Percentiles rank a stretch among this genome's conserved stretches.
phyloP scores from a whole-genome alignment of 2,113 vertebrate genomes.

The Callipepla californica region DNA sequence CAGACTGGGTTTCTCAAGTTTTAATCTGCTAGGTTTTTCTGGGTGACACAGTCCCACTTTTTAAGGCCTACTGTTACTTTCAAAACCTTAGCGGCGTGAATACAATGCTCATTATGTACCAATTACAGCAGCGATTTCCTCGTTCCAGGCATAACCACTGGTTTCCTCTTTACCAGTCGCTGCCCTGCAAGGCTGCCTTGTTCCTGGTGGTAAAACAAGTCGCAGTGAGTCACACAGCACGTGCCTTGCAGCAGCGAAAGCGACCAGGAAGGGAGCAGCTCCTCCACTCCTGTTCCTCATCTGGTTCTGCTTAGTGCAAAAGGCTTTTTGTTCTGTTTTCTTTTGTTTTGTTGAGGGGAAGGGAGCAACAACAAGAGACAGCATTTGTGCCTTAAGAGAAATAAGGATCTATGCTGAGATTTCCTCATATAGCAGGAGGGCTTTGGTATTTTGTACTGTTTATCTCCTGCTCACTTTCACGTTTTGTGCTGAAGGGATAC shows the following conservation, averaged over 20 bases:
- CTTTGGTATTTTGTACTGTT: neutral
- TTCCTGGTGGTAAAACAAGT: neutral
- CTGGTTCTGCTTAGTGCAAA: neutral
- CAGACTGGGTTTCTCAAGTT: neutral
- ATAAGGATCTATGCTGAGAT: neutral
- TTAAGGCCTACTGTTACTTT: neutral
- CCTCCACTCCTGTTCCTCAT: neutral
- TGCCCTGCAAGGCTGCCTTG: neutral
- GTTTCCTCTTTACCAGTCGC: neutral
- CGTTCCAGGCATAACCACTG: neutral
- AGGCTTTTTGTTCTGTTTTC: neutral
- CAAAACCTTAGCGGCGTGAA: neutral
- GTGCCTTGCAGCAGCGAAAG: neutral
- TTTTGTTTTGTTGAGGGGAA: neutral
- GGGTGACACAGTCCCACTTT: neutral
- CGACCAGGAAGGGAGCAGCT: neutral
- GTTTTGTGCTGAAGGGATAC: neutral
- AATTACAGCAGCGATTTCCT: neutral
- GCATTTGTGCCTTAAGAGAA: neutral
- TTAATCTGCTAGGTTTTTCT: neutral
- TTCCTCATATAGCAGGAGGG: neutral
- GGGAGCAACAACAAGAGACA: too few relatives aligned
- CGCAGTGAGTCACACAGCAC: neutral
- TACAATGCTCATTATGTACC: rapidly evolving
- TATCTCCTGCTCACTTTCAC: neutral